Percentiles rank a stretch among this genome's conserved stretches.
Conservation (phyloP, 2,797 vertebrate genomes). For the Myotis pilosus region DNA sequence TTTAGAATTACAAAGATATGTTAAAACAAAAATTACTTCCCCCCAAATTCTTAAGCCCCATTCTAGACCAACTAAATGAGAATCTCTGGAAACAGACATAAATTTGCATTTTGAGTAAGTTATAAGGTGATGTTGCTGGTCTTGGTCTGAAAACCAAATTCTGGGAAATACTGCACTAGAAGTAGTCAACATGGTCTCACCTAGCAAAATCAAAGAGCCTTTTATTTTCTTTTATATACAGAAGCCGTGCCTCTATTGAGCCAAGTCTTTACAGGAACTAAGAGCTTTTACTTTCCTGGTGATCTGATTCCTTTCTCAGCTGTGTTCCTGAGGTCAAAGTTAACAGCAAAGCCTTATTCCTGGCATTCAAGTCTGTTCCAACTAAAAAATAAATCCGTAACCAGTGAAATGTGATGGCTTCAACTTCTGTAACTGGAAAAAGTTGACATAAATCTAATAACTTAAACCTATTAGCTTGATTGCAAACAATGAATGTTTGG, state of each 20-base stretch:
- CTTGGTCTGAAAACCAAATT: not conserved
- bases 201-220: not conserved
- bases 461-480: not conserved
- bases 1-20: not conserved
- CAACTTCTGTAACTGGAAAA: not conserved
- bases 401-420: not conserved
- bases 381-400: not conserved
- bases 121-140: not conserved
- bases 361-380: not conserved
- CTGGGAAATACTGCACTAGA: not conserved
- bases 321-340: not conserved
- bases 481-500: not conserved
- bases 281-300: not conserved
- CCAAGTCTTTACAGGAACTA: not conserved
- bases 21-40: not conserved
- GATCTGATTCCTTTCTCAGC: not conserved
- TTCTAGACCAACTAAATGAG: not conserved
- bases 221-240: not conserved
- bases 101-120: not conserved
- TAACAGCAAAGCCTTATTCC: not conserved
- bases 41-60: not conserved
- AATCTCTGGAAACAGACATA: not conserved
- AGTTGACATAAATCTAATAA: not conserved
- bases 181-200: not conserved
- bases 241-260: not conserved